Percentiles rank a stretch among this genome's conserved stretches.
These are phyloP conservation scores for Drosophila koepferae DNA, from an alignment of 2,888 invertebrate species.

Conservation along the genomic window DNA sequence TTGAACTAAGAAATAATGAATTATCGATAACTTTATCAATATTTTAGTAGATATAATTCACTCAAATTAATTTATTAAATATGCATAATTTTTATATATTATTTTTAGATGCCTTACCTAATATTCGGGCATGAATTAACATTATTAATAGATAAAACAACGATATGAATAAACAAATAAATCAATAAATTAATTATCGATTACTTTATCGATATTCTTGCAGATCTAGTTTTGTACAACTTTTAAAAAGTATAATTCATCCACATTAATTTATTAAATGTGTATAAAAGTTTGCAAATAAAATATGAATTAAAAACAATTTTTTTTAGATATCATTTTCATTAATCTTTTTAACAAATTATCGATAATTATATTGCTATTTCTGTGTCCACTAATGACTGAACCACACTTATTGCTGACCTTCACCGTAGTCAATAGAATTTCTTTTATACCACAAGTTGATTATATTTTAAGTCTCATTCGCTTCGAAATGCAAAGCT, in stretches of 20 bases:
- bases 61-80: no score
- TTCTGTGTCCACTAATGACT: background rate
- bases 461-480: slow-evolving; percentile 26
- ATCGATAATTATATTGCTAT: background rate
- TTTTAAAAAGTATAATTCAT: background rate
- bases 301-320: no score
- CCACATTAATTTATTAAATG: background rate
- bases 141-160: no score
- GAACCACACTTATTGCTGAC: background rate
- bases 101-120: no score
- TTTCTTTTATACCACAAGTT: background rate
- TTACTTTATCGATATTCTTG: background rate
- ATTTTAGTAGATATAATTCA: no score
- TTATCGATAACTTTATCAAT: background rate
- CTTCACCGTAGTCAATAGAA: background rate
- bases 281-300: no score
- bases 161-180: no score
- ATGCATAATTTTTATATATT: no score
- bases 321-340: background rate
- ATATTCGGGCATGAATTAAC: no score
- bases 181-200: background rate
- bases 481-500: slow-evolving; percentile 33
- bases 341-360: background rate
- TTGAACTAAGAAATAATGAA: no score
- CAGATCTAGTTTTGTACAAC: background rate